Evolutionary conservation across 1,140 invertebrate species (phyloP).

Genomic region (Tetramorium alpestre): DNA sequence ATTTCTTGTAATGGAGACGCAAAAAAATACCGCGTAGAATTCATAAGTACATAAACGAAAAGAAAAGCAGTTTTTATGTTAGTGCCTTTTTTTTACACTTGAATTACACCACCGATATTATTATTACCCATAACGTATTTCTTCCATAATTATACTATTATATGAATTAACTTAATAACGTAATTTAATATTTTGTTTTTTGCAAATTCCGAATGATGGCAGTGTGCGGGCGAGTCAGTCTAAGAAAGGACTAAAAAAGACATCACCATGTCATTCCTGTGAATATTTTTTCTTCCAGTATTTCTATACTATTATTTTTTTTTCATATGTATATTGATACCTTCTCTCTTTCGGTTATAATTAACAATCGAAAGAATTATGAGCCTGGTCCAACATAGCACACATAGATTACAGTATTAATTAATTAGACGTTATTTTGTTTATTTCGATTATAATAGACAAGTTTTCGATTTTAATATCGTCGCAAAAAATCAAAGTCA

Average conservation of each 20-base stretch:
- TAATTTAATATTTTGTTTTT: constrained; percentile 14
- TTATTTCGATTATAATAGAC: constrained; percentile 82
- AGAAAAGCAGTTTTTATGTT: constrained; percentile 47
- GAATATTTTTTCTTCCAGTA: constrained; percentile 51
- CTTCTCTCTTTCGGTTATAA: constrained; percentile 32
- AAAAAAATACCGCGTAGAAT: constrained; percentile 32
- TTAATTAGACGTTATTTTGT: constrained; percentile 77
- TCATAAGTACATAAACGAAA: constrained; percentile 55
- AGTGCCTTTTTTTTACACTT: constrained; percentile 53
- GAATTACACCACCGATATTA: constrained; percentile 48
- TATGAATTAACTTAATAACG: constrained; percentile 28
- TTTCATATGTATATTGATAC: constrained; percentile 40
- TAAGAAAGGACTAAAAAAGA: constrained; percentile 51
- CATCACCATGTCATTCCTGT: constrained; percentile 14
- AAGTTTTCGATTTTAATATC: constrained; percentile 77
- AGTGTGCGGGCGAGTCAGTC: constrained; percentile 55
- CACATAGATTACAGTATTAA: constrained; percentile 80
- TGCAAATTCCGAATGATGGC: constrained; percentile 50
- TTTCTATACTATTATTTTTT: constrained; percentile 55
- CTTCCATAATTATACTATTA: constrained; percentile 9
- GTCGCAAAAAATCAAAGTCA: constrained; percentile 72
- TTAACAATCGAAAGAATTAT: constrained; percentile 73
- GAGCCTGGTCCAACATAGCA: constrained; percentile 81
- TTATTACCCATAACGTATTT: constrained; percentile 39
- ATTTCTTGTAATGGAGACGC: constrained; percentile 1